These are phyloP conservation scores for Drosophila ohnishii DNA, from an alignment of 1,140 invertebrate genomes.

Conservation along the genomic window DNA sequence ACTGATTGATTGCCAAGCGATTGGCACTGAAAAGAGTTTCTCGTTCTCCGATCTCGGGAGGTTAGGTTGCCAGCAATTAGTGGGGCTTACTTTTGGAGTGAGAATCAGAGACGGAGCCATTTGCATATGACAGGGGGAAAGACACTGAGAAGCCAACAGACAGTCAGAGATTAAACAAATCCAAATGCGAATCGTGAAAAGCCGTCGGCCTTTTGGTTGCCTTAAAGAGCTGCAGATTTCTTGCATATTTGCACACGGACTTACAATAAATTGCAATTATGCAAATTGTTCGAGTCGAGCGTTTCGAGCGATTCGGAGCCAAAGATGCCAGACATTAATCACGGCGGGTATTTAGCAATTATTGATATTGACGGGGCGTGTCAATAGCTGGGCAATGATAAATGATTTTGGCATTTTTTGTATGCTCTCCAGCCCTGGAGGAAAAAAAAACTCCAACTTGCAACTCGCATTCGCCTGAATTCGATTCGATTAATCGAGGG, in stretches of 20 bases:
- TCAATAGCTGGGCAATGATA: conserved; percentile 58
- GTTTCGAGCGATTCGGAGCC: conserved; percentile 18
- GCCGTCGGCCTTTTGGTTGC: conserved; percentile 62
- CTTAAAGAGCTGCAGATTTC: conserved; percentile 65
- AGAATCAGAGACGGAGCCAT: conserved; percentile 20
- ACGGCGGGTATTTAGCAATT: conserved; percentile 69
- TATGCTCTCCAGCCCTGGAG: conserved; percentile 6
- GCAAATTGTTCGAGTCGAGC: conserved; percentile 58
- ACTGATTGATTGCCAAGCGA: conserved; percentile 63
- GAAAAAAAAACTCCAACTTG: conserved; percentile 5
- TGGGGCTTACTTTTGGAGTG: conserved; percentile 12
- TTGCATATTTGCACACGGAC: conserved; percentile 73
- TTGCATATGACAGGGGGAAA: conserved; percentile 48
- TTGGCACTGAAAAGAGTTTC: conserved; percentile 51
- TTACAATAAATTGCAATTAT: conserved; percentile 81
- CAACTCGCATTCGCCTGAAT: conserved; percentile 15
- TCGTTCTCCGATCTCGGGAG: conserved; percentile 13
- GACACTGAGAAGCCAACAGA: conserved; percentile 12
- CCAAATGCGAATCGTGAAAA: conserved; percentile 58
- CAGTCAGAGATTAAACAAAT: conserved; percentile 37
- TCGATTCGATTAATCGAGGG: conserved; percentile 10
- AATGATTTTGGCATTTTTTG: conserved; percentile 48
- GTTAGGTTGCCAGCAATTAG: conserved; percentile 36
- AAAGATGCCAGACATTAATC: conserved; percentile 72
- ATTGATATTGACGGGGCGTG: conserved; percentile 71